Percentiles rank a stretch among this genome's conserved stretches.
These are phyloP conservation scores for Carapus acus DNA, from an alignment of 2,797 vertebrate species.

Conservation along the genomic window DNA sequence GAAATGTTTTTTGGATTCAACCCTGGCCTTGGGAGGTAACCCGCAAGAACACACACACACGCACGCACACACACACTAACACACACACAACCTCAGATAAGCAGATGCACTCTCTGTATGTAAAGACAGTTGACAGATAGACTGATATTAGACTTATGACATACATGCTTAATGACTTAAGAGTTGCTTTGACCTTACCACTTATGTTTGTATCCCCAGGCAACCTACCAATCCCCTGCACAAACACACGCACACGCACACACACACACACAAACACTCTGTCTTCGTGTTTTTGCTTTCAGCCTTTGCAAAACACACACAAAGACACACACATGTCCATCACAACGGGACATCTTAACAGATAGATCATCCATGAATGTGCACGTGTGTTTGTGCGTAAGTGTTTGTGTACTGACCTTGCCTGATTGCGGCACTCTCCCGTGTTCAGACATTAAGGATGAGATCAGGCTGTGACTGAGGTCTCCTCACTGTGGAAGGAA, in stretches of 20 bases:
- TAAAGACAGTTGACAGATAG: constrained; percentile 62
- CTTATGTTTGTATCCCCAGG: constrained; percentile 56
- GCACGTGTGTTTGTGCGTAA: constrained; percentile 13
- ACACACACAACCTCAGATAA: constrained; percentile 24
- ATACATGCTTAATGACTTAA: constrained; percentile 53
- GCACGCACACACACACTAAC: constrained; percentile 8
- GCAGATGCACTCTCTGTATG: constrained; percentile 48
- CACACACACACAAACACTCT: constrained; percentile 31
- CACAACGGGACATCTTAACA: constrained; percentile 39
- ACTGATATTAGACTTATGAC: constrained; percentile 52
- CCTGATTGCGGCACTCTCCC: constrained; percentile 41
- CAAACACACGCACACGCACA: constrained; percentile 5
- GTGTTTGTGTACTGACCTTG: constrained; percentile 46
- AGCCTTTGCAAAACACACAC: constrained; percentile 12
- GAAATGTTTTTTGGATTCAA: constrained; percentile 83
- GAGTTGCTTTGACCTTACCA: constrained; percentile 70
- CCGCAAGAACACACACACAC: background rate
- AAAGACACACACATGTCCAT: constrained; percentile 2
- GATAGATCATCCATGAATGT: constrained; percentile 46
- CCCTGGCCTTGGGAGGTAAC: constrained; percentile 74
- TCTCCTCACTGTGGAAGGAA: constrained; percentile 35
- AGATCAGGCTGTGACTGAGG: constrained; percentile 42
- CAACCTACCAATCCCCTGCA: too few species aligned
- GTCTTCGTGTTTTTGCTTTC: constrained; percentile 17
- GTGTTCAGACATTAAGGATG: constrained; percentile 35